Evolutionary conservation across 2,113 vertebrate species (phyloP), one percentile per base, ranked within the genome.

Genomic region (Esox niger): DNA sequence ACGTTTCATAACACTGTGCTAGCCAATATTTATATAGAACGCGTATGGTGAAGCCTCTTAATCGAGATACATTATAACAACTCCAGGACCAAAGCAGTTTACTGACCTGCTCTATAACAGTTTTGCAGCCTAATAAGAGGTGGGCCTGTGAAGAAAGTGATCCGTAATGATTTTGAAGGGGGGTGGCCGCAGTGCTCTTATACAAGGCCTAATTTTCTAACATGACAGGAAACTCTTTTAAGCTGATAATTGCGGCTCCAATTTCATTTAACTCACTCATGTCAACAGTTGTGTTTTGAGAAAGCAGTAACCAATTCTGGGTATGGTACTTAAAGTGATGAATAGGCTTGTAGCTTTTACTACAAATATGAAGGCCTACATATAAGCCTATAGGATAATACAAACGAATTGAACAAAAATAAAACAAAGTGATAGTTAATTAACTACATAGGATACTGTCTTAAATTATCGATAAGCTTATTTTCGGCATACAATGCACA

Each of bases 151-250:
- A 87, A 84, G 80, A 86, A 87, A 88, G 52, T 47, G 52, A 74
- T 74, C 85, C 84, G 71, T 88, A 87, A 88, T 86, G 85, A 88
- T 88, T 78, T 81, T 85, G 87, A 83, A 77, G 79, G 79, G 75
- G 26, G 67, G 70, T 74, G 81, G 84, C 80, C 84, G 83, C 82
- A 68, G 79, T 64, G 84, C 88, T 88, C 87, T 90, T 90, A 87
- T 87, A 89, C 79, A 82, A 87, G 80, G 84, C 84, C 86, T 90
- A 88, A 87, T 90, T 90, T 88, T 90, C 86, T 84, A 82, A 89
- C 88, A 89, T 85, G 88, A 90, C 90, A 89, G 90, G 87, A 91
- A 90, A 88, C 88, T 87, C 86, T 88, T 87, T 89, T 91, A 91
- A 91, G 87, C 86, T 89, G 87, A 90, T 91, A 89, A 91, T 90